These are phyloP conservation scores for Manduca sexta DNA, from an alignment of 1,140 invertebrate species.

Conservation along the genomic window DNA sequence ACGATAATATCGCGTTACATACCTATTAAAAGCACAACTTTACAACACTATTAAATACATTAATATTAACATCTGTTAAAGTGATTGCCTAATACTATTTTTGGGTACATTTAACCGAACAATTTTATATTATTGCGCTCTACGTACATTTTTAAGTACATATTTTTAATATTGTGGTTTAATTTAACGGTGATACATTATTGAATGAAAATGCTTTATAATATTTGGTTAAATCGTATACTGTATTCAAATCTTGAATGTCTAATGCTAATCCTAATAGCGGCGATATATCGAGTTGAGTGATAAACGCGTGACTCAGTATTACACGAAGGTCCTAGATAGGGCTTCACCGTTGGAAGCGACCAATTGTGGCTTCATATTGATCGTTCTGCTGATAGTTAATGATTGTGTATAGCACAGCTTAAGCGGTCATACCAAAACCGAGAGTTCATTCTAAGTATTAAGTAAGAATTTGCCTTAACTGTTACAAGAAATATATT, in stretches of 20 bases:
- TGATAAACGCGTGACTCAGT: slow-evolving; percentile 38
- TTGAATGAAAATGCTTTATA: too few relatives aligned
- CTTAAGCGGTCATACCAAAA: too few relatives aligned
- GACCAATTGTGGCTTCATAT: slow-evolving; percentile 54
- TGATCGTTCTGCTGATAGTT: not conserved
- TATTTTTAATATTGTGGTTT: slow-evolving; percentile 22
- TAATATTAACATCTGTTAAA: slow-evolving; percentile 48
- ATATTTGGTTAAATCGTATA: too few relatives aligned
- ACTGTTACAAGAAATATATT: too few relatives aligned
- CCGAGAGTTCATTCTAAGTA: too few relatives aligned
- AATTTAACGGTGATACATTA: too few relatives aligned
- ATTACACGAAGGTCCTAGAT: slow-evolving; percentile 31
- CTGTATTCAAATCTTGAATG: too few relatives aligned
- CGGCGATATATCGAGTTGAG: slow-evolving; percentile 11
- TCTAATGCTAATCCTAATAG: too few relatives aligned
- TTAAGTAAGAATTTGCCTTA: too few relatives aligned
- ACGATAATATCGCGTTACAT: slow-evolving; percentile 60
- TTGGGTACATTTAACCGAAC: not conserved
- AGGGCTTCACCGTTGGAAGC: slow-evolving; percentile 49
- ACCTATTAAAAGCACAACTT: slow-evolving; percentile 56
- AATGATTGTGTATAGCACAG: too few relatives aligned
- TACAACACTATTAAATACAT: slow-evolving; percentile 48
- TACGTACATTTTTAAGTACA: not conserved
- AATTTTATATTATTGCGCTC: not conserved
- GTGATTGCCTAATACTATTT: slow-evolving; percentile 13